A percentile compares a stretch with the other conserved stretches of the same genome.
These are phyloP conservation scores for Strigops habroptila DNA, from an alignment of 2,113 vertebrate species.

Conservation along the genomic window DNA sequence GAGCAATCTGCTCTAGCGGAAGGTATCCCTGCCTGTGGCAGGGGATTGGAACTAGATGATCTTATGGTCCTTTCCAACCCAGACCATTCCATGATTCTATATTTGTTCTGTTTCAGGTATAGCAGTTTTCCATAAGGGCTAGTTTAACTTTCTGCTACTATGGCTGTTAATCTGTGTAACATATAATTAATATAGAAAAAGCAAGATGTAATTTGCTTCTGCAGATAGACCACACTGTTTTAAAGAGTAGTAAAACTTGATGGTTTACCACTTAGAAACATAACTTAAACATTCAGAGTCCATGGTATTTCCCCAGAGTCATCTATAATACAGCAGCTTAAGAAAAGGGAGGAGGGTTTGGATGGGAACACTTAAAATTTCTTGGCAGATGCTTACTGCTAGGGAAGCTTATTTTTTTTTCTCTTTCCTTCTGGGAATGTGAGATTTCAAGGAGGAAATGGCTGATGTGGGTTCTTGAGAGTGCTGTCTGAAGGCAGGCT, in stretches of 20 bases:
- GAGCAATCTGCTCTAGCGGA: neutral
- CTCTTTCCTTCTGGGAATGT: neutral
- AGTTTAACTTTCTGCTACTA: neutral
- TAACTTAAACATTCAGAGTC: neutral
- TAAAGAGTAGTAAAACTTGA: neutral
- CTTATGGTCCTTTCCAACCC: neutral
- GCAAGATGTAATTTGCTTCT: neutral
- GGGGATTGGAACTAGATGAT: too few relatives aligned
- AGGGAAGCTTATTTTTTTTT: neutral
- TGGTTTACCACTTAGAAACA: neutral
- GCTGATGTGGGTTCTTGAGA: neutral
- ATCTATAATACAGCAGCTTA: slow-evolving; percentile 11
- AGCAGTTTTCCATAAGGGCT: neutral
- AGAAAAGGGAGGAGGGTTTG: neutral
- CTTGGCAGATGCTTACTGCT: slow-evolving; percentile 18
- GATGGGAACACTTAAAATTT: slow-evolving; percentile 13
- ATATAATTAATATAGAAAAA: neutral
- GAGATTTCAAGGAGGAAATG: slow-evolving; percentile 14
- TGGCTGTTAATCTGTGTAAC: neutral
- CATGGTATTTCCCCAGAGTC: neutral
- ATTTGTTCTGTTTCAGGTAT: neutral
- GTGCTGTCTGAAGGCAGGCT: neutral
- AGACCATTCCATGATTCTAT: neutral
- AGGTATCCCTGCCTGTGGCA: too few relatives aligned
- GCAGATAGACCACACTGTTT: neutral